Conservation (phyloP, 2,797 vertebrate species). For the Pempheris klunzingeri region DNA sequence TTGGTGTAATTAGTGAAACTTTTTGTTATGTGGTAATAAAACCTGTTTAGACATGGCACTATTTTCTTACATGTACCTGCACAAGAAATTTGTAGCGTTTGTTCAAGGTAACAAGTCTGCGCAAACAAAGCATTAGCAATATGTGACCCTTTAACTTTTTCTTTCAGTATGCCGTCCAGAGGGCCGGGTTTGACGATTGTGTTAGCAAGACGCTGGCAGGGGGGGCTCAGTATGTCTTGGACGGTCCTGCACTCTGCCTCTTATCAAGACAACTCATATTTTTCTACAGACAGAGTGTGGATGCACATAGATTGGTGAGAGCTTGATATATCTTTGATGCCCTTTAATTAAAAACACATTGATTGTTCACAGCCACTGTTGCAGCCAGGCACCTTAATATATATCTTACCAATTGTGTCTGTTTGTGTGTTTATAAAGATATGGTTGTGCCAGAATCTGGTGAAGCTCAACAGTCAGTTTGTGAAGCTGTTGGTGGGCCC, state of each 20-base stretch:
- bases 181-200: slow-evolving; percentile 90
- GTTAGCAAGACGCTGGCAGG: slow-evolving; percentile 86
- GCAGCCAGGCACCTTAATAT: neutral
- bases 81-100: neutral
- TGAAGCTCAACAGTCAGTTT: slow-evolving; percentile 93
- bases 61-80: neutral
- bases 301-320: slow-evolving; percentile 95
- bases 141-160: slow-evolving; percentile 26
- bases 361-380: neutral
- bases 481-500: slow-evolving; percentile 92
- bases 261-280: slow-evolving; percentile 95
- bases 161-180: slow-evolving; percentile 91
- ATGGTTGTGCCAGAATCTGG: slow-evolving; percentile 96
- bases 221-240: slow-evolving; percentile 80
- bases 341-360: neutral
- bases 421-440: slow-evolving; percentile 84
- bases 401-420: slow-evolving; percentile 22
- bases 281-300: slow-evolving; percentile 95
- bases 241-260: slow-evolving; percentile 87
- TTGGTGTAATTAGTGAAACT: neutral
- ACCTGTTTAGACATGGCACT: neutral
- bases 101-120: slow-evolving; percentile 1
- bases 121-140: neutral
- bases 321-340: neutral
- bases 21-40: neutral